Evolutionary conservation across 2,888 invertebrate species (phyloP), one percentile per base, ranked within the genome.

Genomic region (Eilema depressum): DNA sequence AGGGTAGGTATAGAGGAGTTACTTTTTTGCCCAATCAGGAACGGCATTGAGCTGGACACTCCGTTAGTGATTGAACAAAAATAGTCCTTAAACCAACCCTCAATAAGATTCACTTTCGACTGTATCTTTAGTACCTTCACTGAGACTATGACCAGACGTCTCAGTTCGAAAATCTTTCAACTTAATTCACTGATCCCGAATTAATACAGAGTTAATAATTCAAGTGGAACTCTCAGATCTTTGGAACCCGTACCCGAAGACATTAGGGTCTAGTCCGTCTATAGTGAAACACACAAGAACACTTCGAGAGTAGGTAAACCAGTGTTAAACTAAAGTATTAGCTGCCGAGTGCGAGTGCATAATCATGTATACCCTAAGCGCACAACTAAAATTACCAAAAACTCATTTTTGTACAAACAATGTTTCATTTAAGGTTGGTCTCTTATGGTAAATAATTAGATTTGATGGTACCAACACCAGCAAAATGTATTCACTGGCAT

Each of bases 151-250:
- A 60, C 11, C 47, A 47, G 60, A 59, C 37, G 41, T 61, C 65
- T 74, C 64, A n/a, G 66, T 66, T 60, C 66, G 57, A 72, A 75
- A 66, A 77, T 73, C 69, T 74, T 81, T 76, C 83, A 82, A 82
- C 78, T 76, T 74, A 28, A 67, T 77, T 82, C 80, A 82, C 73
- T 74, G 57, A 68, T 59, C 57, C 56, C 28, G 65, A 79, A 75
- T 72, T 28, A 26, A 28, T 33, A 71, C 66, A 47, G 41, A 69
- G 63, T 64, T 69, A 57, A 69, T 75, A 67, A 66, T 68, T 64
- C 28, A 30, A 64, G 8, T 56, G 53, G 8, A 64, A 74, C 74
- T 57, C 14, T 66, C 63, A 64, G 62, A 53, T 28, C 63, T 65
- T 47, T 30, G n/a, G 41, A 26, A 60, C n/a, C 66, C 8, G 28